Base-by-base conservation (phyloP, 2,113 vertebrate species). In the Prinia subflava region DNA sequence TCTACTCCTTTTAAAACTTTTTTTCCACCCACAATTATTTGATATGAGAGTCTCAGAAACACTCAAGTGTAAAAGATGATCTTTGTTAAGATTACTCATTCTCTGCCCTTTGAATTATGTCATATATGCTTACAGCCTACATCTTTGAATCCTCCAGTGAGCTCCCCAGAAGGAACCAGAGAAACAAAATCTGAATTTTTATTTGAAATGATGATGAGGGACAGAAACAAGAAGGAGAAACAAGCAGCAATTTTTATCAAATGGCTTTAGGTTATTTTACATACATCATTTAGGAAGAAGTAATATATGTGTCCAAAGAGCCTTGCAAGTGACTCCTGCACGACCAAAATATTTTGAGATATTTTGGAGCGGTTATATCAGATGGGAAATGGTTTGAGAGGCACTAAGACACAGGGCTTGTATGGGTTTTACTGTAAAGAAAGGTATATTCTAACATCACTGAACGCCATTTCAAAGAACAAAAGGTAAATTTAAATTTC, bases 391-490 rank as follows among this genome's bases (percentile, higher is more conserved):
- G 6, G 20, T 44, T 83, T 90, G 37, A 76, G 79, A 57, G n/a
- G 24, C 6, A 44, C 8, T 39, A 27, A 84, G 20, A 49, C 9
- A 27, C 77, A 22, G 30, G 37, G 9, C 22, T 85, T 39, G 24
- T 53, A 57, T 12, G 79, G 53, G 33, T 92, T 95, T 92, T 56
- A 88, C 81, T 86, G 13, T 60, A 84, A 88, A 93, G 64, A 35
- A 84, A 53, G 30, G 52, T 67, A 49, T 53, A 33, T 75, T 89
- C 89, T 81, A 88, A 89, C 52, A 84, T 52, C 37, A 67, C n/a
- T 71, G 94, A 96, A 94, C 63, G 68, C 75, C 53, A 56, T 49
- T 89, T 81, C 37, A 76, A 77, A 92, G 76, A 70, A 79, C 84
- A 65, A 90, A 91, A 96, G 70, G 57, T 76, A 92, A 91, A 91